These are phyloP conservation scores for Agrotis exclamationis DNA, from an alignment of 2,888 invertebrate genomes.

Conservation along the genomic window DNA sequence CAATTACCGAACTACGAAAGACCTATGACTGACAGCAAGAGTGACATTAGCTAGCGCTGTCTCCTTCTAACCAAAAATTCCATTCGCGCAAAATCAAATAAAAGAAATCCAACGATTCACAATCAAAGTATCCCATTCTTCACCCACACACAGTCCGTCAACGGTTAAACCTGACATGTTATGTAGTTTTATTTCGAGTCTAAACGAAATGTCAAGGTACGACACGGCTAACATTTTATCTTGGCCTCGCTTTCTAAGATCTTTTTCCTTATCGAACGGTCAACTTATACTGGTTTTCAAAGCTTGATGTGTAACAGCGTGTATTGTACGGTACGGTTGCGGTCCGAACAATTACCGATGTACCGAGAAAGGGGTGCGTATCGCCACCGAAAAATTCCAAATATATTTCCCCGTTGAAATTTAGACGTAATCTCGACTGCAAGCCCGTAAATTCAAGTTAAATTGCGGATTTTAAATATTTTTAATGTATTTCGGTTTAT, in stretches of 20 bases:
- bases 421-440: slow-evolving; percentile 56
- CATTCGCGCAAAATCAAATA: slow-evolving; percentile 29
- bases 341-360: slow-evolving; percentile 51
- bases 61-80: background rate
- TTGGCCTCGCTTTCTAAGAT: too few species aligned
- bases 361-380: slow-evolving; percentile 56
- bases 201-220: slow-evolving; percentile 69
- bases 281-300: too few species aligned
- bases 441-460: slow-evolving; percentile 48
- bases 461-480: slow-evolving; percentile 41
- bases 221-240: too few species aligned
- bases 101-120: slow-evolving; percentile 46
- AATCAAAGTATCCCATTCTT: slow-evolving; percentile 45
- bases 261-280: too few species aligned
- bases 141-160: slow-evolving; percentile 32
- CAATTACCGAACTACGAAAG: too few species aligned
- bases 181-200: slow-evolving; percentile 68
- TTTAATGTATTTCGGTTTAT: background rate
- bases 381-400: slow-evolving; percentile 51
- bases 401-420: slow-evolving; percentile 61
- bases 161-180: slow-evolving; percentile 48
- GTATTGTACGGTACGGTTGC: slow-evolving; percentile 40
- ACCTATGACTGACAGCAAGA: background rate
- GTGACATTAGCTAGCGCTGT: background rate
- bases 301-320: too few species aligned